Evolutionary conservation across 2,797 vertebrate species (phyloP).

Genomic region (Labroides dimidiatus): DNA sequence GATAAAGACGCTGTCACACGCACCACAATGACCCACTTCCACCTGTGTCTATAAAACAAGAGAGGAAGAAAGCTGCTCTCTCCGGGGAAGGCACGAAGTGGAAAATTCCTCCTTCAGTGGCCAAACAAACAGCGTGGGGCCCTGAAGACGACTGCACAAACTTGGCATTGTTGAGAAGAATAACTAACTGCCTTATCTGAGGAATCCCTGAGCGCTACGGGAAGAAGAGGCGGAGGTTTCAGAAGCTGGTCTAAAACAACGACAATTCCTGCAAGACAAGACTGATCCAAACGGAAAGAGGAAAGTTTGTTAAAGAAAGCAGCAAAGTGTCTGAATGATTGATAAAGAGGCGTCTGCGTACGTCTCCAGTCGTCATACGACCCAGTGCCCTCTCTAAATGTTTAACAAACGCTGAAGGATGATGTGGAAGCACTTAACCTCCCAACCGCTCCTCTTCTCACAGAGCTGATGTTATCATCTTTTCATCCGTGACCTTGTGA

Average conservation of each 20-base stretch:
- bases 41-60: slow-evolving; percentile 71
- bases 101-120: slow-evolving; percentile 71
- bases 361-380: neutral
- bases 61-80: slow-evolving; percentile 45
- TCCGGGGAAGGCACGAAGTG: slow-evolving; percentile 44
- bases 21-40: slow-evolving; percentile 62
- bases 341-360: neutral
- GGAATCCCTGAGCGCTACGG: slow-evolving; percentile 46
- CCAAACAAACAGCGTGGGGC: slow-evolving; percentile 56
- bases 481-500: slow-evolving; percentile 22
- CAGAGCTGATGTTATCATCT: slow-evolving; percentile 1
- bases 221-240: slow-evolving; percentile 38
- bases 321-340: slow-evolving; percentile 9
- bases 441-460: slow-evolving; percentile 12
- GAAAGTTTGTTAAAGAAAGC: too few relatives aligned
- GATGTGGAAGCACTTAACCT: slow-evolving; percentile 17
- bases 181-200: slow-evolving; percentile 54
- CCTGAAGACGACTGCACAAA: slow-evolving; percentile 63
- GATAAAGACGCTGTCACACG: slow-evolving; percentile 33
- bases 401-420: slow-evolving; percentile 20
- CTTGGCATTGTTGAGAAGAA: slow-evolving; percentile 65
- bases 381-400: slow-evolving; percentile 29
- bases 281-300: neutral
- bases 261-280: slow-evolving; percentile 34
- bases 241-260: slow-evolving; percentile 35